Conservation (phyloP, 30 jellyfish, hydroid and myxozoan genomes). For the Cassiopea xamachana region DNA sequence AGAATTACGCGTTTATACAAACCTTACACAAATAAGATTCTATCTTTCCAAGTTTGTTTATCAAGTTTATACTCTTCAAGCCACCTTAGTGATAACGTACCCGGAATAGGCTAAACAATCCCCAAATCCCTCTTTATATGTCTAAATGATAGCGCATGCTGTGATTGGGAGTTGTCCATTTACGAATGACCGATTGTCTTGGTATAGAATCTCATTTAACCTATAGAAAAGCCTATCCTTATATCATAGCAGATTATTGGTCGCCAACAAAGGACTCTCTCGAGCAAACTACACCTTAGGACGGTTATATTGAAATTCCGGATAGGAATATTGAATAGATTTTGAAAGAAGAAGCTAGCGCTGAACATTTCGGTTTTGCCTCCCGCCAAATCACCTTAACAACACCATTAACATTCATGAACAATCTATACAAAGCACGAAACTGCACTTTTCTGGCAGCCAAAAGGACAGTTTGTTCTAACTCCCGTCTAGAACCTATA, state of each 20-base stretch:
- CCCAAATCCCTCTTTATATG: constrained; percentile 7
- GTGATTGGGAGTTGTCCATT: background rate
- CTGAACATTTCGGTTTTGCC: too few species aligned
- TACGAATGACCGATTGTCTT: background rate
- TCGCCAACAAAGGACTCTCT: background rate
- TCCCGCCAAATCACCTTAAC: too few species aligned
- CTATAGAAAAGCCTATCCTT: constrained; percentile 6
- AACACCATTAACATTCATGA: too few species aligned
- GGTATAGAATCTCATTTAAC: background rate
- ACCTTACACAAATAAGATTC: background rate
- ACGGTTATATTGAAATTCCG: background rate
- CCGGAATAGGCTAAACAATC: background rate
- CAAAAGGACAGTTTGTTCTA: too few species aligned
- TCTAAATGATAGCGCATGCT: constrained; percentile 6
- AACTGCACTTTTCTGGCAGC: too few species aligned
- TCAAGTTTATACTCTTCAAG: background rate
- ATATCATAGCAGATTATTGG: background rate
- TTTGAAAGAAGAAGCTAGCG: too few species aligned
- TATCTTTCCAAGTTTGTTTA: background rate
- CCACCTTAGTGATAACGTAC: background rate
- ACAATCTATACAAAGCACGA: too few species aligned
- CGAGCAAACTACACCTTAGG: background rate
- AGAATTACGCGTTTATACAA: background rate
- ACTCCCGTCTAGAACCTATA: too few species aligned
- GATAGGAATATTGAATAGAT: background rate